Base-by-base conservation (phyloP, 2,888 invertebrate genomes). In the Drosophila hamatofila region DNA sequence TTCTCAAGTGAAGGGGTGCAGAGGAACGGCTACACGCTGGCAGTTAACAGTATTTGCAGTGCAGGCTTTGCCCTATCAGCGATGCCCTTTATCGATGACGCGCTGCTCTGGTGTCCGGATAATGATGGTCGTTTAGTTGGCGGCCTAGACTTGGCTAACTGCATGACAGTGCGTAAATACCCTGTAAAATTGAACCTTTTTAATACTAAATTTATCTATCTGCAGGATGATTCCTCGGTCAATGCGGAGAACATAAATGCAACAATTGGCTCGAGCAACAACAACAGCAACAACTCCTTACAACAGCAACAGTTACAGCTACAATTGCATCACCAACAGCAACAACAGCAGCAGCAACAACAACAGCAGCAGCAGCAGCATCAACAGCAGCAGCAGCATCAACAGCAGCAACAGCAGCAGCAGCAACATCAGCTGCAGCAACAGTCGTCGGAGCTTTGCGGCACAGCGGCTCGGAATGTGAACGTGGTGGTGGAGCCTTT, bases 71-170 rank as follows among this genome's bases (percentile, higher is more conserved):
- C 92, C 91, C 90, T 91, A 84, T 92, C 95, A 95, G 96, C 96
- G 95, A 97, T 97, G 97, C 97, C 97, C 94, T 98, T 97, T 95
- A 97, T 98, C 94, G 97, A 98, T 95, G 97, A 98, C 95, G 97
- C 98, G 93, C 95, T 97, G 91, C 94, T 96, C 93, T 98, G 98
- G 98, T 97, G 97, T 94, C 97, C 97, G 92, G 97, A 97, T 94
- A 97, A 97, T 94, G 97, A 97, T 94, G 97, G 97, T 93, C 97
- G 97, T 93, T 97, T 97, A 96, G 97, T 97, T 91, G 92, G 92
- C 83, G 92, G 92, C 68, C 89, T 92, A 91, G 97, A 97, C 93
- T 95, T 97, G 92, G 96, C 97, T 89, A 96, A 96, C 93, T 97
- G 97, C 94, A 95, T 97, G 91, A 96, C 96, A 95, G 97, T 97